Conservation (phyloP, 2,888 invertebrate genomes). For the Brachycybe producta region DNA sequence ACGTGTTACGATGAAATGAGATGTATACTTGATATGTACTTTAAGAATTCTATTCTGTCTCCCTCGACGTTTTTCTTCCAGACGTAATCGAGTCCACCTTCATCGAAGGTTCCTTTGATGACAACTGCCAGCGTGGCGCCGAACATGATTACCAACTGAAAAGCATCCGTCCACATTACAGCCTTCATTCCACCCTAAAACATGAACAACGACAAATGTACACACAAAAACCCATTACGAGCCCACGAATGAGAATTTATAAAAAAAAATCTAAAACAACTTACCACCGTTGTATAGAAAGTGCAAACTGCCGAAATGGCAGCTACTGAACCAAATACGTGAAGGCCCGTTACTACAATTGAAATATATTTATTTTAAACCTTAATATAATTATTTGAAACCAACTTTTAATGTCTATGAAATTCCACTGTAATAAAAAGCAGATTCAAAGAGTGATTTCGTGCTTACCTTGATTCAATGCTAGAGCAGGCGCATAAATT, state of each 20-base stretch:
- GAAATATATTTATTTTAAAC: slow-evolving; percentile 5
- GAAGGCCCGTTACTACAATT: slow-evolving; percentile 62
- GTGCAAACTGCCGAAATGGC: slow-evolving; percentile 76
- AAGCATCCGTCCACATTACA: slow-evolving; percentile 69
- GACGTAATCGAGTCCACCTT: slow-evolving; percentile 51
- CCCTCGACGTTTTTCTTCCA: slow-evolving; percentile 47
- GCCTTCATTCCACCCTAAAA: slow-evolving; percentile 65
- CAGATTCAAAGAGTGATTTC: too few relatives aligned
- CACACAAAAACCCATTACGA: too few relatives aligned
- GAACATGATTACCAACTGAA: slow-evolving; percentile 61
- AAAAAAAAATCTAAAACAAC: too few relatives aligned
- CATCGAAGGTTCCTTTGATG: slow-evolving; percentile 48
- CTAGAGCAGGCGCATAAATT: too few relatives aligned
- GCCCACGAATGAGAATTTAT: too few relatives aligned
- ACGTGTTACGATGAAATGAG: too few relatives aligned
- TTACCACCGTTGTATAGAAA: slow-evolving; percentile 64
- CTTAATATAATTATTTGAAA: too few relatives aligned
- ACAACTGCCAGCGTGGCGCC: slow-evolving; percentile 53
- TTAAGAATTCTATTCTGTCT: slow-evolving; percentile 55
- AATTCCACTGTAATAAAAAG: too few relatives aligned
- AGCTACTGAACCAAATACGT: slow-evolving; percentile 62
- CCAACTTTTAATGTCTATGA: too few relatives aligned
- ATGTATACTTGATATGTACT: too few relatives aligned
- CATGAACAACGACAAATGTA: background rate
- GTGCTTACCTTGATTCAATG: too few relatives aligned